Percentiles rank a stretch among this genome's conserved stretches.
These are phyloP conservation scores for Bombylius major DNA, from an alignment of 2,888 invertebrate species.

Conservation along the genomic window DNA sequence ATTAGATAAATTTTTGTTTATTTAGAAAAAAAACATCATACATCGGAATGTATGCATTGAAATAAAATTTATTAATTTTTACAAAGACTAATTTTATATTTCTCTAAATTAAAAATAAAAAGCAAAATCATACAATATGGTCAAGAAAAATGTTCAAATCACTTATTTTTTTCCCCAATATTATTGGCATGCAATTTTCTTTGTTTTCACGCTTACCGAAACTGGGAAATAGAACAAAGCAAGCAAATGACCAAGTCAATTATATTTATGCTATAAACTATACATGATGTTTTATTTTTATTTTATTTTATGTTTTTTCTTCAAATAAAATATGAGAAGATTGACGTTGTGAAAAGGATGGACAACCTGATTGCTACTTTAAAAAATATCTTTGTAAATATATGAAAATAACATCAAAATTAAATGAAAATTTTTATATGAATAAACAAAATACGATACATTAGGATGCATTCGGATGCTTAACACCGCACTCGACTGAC, in stretches of 20 bases:
- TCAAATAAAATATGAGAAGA: not conserved
- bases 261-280: no score
- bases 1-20: no score
- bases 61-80: no score
- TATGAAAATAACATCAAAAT: no score
- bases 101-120: no score
- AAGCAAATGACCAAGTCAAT: not conserved
- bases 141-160: not conserved
- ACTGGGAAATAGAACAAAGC: not conserved
- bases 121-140: no score
- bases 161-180: not conserved
- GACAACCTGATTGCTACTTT: not conserved
- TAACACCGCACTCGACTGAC: conserved; percentile 38
- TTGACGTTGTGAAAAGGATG: not conserved
- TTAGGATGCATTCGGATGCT: conserved; percentile 38
- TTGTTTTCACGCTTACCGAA: not conserved
- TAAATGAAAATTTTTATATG: not conserved
- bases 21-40: no score
- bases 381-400: not conserved
- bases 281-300: no score
- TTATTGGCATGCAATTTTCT: not conserved
- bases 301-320: no score
- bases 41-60: no score
- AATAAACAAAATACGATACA: conserved; percentile 23
- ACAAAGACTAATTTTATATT: no score